phyloP scores from a whole-genome alignment of 2,888 invertebrate genomes.

The Drosophila affinis region DNA sequence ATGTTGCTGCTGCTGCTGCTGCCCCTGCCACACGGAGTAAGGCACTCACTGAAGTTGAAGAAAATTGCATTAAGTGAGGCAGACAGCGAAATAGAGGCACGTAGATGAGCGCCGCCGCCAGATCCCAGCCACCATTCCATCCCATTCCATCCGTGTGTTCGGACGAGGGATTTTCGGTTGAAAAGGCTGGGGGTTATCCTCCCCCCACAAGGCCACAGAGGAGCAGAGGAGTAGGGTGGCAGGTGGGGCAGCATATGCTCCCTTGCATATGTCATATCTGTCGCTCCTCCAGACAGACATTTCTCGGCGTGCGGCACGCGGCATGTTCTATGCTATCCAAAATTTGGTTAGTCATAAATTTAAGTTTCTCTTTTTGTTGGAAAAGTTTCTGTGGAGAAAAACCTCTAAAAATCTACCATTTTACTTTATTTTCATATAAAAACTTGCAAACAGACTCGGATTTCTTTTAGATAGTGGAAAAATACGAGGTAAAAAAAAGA shows the following conservation, averaged over 20 bases:
- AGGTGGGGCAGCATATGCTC: constrained; percentile 17
- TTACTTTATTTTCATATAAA: not conserved
- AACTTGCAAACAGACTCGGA: not conserved
- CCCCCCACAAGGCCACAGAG: not conserved
- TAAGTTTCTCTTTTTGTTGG: constrained; percentile 9
- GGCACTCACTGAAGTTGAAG: constrained; percentile 29
- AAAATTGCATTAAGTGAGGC: constrained; percentile 66
- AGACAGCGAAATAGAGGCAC: constrained; percentile 65
- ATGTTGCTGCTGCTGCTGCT: constrained; percentile 17
- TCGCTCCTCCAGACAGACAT: constrained; percentile 9
- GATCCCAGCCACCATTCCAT: constrained; percentile 4
- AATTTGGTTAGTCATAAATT: constrained; percentile 12
- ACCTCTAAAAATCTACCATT: not conserved
- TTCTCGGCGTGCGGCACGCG: not conserved
- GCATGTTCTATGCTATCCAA: constrained; percentile 9
- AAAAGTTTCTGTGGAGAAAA: constrained; percentile 1
- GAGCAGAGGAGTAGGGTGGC: not conserved
- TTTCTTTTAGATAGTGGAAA: not conserved
- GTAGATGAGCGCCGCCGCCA: constrained; percentile 32
- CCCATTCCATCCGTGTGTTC: constrained; percentile 4
- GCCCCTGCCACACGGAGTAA: not conserved
- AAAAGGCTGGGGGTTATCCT: not conserved
- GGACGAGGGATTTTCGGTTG: constrained; percentile 16
- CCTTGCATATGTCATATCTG: constrained; percentile 22
- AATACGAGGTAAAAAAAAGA: not conserved